A percentile compares a stretch with the other conserved stretches of the same genome.
phyloP scores from a whole-genome alignment of 2,113 vertebrate species.

The Mirza zaza region DNA sequence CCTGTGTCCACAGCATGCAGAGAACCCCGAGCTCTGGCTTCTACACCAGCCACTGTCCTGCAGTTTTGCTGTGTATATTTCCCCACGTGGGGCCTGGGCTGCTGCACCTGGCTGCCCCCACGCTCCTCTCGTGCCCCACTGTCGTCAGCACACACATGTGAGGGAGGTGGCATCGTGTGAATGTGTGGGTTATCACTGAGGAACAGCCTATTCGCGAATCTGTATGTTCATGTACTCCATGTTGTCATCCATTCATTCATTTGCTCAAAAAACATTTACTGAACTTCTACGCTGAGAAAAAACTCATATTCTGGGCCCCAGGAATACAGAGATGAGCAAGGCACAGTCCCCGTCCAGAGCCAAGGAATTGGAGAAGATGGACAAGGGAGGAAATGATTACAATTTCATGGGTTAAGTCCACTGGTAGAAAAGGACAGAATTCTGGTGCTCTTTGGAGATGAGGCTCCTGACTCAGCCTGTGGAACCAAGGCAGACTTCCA shows the following conservation, averaged over 20 bases:
- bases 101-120: neutral
- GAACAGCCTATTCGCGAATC: neutral
- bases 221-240: neutral
- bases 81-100: neutral
- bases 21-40: neutral
- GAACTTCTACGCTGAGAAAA: neutral
- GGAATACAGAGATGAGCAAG: neutral
- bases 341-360: neutral
- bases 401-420: neutral
- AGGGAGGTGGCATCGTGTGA: neutral
- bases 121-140: accelerated
- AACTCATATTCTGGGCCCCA: neutral
- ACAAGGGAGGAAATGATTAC: neutral
- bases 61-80: neutral
- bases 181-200: neutral
- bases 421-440: neutral
- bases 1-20: neutral
- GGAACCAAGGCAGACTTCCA: neutral
- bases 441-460: neutral
- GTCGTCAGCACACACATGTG: neutral
- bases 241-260: neutral
- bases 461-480: neutral
- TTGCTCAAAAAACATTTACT: neutral
- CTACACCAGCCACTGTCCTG: neutral
- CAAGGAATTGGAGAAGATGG: neutral